Evolutionary conservation across 2,113 vertebrate genomes (phyloP).

Genomic region (Thomomys bottae): DNA sequence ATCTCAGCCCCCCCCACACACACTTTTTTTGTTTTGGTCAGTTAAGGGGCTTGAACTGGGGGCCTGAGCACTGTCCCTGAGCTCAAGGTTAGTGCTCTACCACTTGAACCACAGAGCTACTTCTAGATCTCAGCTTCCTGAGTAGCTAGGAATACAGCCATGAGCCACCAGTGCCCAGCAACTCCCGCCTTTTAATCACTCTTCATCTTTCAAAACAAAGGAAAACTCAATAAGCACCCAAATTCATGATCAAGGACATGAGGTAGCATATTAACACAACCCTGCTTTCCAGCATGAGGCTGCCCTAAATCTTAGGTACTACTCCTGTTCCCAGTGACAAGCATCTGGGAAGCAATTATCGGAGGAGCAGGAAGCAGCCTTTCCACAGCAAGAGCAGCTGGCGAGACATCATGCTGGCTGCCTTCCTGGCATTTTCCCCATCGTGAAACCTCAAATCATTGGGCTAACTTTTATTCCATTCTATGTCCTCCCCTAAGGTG

Average conservation of each 20-base stretch:
- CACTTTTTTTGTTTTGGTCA: no score
- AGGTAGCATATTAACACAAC: conserved; percentile 9
- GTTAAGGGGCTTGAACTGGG: no score
- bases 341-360: conserved; percentile 70
- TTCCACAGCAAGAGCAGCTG: conserved; percentile 77
- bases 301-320: conserved; percentile 66
- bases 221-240: not conserved
- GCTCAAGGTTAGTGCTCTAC: no score
- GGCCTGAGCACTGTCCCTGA: no score
- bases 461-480: conserved; percentile 66
- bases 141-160: no score
- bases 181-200: not conserved
- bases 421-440: conserved; percentile 73
- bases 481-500: conserved; percentile 45
- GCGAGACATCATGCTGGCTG: conserved; percentile 70
- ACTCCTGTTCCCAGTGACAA: conserved; percentile 59
- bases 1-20: no score
- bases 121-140: no score
- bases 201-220: conserved; percentile 57
- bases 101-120: no score
- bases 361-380: conserved; percentile 75
- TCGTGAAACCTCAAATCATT: conserved; percentile 54
- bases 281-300: conserved; percentile 40
- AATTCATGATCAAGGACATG: conserved; percentile 12
- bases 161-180: no score